Evolutionary conservation across 2,888 invertebrate genomes (phyloP).

Genomic region (Ferrisia virgata): DNA sequence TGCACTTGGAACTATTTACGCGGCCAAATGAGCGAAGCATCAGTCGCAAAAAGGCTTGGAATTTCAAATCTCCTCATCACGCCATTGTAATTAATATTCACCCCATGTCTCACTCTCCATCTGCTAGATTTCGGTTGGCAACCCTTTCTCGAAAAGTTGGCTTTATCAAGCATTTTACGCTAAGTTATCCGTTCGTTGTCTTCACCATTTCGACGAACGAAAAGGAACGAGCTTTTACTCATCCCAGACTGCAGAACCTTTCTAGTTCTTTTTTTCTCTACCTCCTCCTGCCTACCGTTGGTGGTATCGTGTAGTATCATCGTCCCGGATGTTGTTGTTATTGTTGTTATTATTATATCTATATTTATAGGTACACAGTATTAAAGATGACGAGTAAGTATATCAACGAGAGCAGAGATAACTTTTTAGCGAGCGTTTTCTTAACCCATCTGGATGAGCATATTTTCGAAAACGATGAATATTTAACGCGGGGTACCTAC

Average conservation of each 20-base stretch:
- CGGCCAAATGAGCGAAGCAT: too few species aligned
- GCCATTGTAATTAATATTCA: constrained; percentile 9
- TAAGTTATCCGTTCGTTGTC: background rate
- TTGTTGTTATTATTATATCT: background rate
- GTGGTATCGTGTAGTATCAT: too few species aligned
- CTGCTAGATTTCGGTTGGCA: background rate
- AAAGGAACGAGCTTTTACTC: too few species aligned
- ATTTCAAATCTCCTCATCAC: background rate
- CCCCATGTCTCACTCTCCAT: background rate
- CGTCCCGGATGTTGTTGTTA: too few species aligned
- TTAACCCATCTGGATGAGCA: background rate
- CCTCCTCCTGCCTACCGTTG: too few species aligned
- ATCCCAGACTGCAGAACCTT: background rate
- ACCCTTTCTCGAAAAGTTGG: background rate
- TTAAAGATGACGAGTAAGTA: constrained; percentile 18
- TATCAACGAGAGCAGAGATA: background rate
- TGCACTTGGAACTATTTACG: too few species aligned
- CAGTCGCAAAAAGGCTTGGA: background rate
- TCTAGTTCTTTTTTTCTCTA: background rate
- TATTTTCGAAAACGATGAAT: constrained; percentile 3
- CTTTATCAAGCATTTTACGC: background rate
- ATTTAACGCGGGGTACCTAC: background rate
- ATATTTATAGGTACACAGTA: background rate
- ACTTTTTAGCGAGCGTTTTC: background rate
- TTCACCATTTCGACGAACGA: background rate